phyloP scores from a whole-genome alignment of 2,888 invertebrate species.

The Prenolepis imparis region DNA sequence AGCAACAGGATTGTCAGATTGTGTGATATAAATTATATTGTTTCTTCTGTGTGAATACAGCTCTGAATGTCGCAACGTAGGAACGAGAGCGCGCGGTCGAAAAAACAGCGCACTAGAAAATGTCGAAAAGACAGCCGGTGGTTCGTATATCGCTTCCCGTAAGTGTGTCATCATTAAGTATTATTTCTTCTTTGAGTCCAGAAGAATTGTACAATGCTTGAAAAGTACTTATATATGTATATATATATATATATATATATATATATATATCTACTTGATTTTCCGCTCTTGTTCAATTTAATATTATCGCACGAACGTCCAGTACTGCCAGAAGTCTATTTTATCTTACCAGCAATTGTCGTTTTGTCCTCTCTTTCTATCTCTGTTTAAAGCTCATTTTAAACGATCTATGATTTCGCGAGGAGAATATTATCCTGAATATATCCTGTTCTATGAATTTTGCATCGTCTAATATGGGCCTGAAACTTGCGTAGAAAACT shows the following conservation, averaged over 20 bases:
- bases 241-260: background rate
- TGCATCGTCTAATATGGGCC: slow-evolving; percentile 1
- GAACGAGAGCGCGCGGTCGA: slow-evolving; percentile 83
- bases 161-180: slow-evolving; percentile 66
- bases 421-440: background rate
- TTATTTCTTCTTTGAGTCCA: slow-evolving; percentile 61
- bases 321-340: slow-evolving; percentile 36
- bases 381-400: background rate
- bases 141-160: slow-evolving; percentile 82
- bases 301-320: slow-evolving; percentile 43
- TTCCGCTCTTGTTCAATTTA: slow-evolving; percentile 29
- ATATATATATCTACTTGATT: slow-evolving; percentile 27
- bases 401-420: background rate
- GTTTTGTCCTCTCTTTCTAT: slow-evolving; percentile 13
- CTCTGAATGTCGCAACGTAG: slow-evolving; percentile 84
- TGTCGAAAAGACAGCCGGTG: slow-evolving; percentile 85
- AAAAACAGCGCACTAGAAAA: slow-evolving; percentile 79
- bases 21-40: slow-evolving; percentile 59
- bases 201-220: slow-evolving; percentile 59
- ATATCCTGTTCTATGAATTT: background rate
- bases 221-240: slow-evolving; percentile 11
- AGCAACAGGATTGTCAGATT: background rate
- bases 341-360: slow-evolving; percentile 15
- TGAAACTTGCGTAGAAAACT: slow-evolving; percentile 20
- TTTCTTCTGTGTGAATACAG: slow-evolving; percentile 83